These are phyloP conservation scores for Caradrina kadenii DNA, from an alignment of 2,888 invertebrate species.

Conservation along the genomic window DNA sequence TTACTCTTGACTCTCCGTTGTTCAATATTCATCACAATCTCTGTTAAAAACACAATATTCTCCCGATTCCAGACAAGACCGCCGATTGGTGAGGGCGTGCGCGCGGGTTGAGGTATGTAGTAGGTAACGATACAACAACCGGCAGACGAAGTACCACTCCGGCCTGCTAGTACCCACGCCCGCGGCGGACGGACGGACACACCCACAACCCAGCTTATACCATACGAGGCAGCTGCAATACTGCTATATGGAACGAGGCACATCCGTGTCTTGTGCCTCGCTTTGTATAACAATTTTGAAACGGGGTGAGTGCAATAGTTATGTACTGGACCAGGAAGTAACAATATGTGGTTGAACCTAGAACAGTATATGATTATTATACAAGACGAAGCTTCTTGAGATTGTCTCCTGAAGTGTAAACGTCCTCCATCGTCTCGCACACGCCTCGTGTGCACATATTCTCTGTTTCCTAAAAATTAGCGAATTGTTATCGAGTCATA, in stretches of 20 bases:
- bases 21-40: too few species aligned
- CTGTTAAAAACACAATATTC: background rate
- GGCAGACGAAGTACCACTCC: constrained; percentile 36
- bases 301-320: background rate
- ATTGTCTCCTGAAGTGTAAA: constrained; percentile 13
- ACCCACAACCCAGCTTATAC: constrained; percentile 17
- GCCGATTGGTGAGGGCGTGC: constrained; percentile 71
- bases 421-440: constrained; percentile 17
- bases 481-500: constrained; percentile 52
- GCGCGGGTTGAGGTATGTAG: constrained; percentile 73
- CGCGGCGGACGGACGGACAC: constrained; percentile 39
- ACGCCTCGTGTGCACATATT: constrained; percentile 36
- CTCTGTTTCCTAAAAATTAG: constrained; percentile 52
- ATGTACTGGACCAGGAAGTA: background rate
- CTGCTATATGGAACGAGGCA: constrained; percentile 20
- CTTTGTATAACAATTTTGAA: constrained; percentile 7
- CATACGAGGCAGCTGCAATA: constrained; percentile 23
- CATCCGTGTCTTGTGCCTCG: constrained; percentile 9
- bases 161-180: constrained; percentile 15
- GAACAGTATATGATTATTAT: constrained; percentile 6
- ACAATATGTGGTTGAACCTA: background rate
- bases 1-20: too few species aligned
- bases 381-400: background rate
- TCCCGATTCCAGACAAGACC: constrained; percentile 70
- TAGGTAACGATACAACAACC: constrained; percentile 51